phyloP scores from a whole-genome alignment of 1,140 invertebrate genomes.

The Melanaphis sacchari region DNA sequence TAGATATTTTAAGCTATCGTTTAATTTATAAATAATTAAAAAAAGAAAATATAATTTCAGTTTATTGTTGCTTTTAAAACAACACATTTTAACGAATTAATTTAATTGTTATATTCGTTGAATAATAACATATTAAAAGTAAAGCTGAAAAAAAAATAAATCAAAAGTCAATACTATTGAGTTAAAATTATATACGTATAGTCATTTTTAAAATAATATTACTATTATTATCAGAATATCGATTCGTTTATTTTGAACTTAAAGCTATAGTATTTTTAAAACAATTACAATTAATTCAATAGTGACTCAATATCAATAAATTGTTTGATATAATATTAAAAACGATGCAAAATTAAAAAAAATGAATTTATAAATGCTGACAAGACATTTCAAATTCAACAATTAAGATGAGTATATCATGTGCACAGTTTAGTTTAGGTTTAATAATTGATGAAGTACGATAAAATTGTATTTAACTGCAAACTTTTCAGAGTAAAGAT shows the following conservation, averaged over 20 bases:
- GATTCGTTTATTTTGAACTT: neutral
- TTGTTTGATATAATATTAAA: neutral
- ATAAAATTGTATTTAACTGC: neutral
- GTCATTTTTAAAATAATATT: neutral
- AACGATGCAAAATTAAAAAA: neutral
- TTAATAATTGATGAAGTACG: neutral
- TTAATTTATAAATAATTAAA: conserved; percentile 6
- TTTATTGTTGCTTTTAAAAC: neutral
- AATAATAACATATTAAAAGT: neutral
- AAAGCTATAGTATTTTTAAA: neutral
- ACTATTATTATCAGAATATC: neutral
- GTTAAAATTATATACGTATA: neutral
- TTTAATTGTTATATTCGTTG: neutral
- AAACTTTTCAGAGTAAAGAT: neutral
- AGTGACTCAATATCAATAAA: neutral
- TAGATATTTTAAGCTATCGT: neutral
- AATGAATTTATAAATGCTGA: neutral
- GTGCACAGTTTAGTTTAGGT: neutral
- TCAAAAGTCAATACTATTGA: neutral
- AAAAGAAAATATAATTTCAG: neutral
- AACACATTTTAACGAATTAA: neutral
- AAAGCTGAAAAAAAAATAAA: neutral
- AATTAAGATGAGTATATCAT: neutral
- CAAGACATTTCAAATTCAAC: neutral
- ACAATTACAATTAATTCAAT: neutral